These are phyloP conservation scores for Stenichneumon culpator DNA, from an alignment of 2,888 invertebrate species.

Conservation along the genomic window DNA sequence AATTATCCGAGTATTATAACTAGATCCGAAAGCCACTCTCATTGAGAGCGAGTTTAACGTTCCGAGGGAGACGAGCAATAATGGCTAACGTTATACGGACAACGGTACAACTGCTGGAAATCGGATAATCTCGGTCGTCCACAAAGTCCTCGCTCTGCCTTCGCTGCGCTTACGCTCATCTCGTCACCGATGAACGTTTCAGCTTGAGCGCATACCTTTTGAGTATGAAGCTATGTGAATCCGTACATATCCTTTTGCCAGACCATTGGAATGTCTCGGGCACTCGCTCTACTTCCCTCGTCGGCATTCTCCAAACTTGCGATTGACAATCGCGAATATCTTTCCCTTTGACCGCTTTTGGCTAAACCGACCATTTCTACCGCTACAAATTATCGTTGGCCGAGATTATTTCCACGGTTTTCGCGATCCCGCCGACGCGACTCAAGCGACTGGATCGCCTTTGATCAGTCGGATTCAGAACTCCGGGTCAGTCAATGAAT, in stretches of 20 bases:
- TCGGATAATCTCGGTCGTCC: slow-evolving; percentile 36
- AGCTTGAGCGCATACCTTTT: slow-evolving; percentile 10
- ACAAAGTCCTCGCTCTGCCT: slow-evolving; percentile 15
- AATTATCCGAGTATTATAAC: slow-evolving; percentile 41
- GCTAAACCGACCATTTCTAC: background rate
- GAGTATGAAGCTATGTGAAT: background rate
- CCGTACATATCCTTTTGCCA: background rate
- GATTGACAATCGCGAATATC: slow-evolving; percentile 1
- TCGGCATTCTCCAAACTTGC: background rate
- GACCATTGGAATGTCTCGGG: background rate
- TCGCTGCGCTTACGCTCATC: background rate
- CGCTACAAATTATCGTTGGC: background rate
- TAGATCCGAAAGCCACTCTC: slow-evolving; percentile 8
- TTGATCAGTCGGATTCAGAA: background rate
- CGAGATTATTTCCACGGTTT: background rate
- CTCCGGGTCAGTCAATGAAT: background rate
- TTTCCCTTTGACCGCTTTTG: background rate
- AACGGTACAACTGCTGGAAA: slow-evolving; percentile 5
- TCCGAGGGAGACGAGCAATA: background rate
- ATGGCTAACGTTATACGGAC: slow-evolving; percentile 3
- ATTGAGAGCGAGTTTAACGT: slow-evolving; percentile 24
- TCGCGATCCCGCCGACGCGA: too few species aligned
- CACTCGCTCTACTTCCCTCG: background rate
- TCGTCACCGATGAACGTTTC: background rate
- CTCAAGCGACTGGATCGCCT: background rate